Conservation (phyloP, 2,113 vertebrate species). For the Empidonax traillii region DNA sequence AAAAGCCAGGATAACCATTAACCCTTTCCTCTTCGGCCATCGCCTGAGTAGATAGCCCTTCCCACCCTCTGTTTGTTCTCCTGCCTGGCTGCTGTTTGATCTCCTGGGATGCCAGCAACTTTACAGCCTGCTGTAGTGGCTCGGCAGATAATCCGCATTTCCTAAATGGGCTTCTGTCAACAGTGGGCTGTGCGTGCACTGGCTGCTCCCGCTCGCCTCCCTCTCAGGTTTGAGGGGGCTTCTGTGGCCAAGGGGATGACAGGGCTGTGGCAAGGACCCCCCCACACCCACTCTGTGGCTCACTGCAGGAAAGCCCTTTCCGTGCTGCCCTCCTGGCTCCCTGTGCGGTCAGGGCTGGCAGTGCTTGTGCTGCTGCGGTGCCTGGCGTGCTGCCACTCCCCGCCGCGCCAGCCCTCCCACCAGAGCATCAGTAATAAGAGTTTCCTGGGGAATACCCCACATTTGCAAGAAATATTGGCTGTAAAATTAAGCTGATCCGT, state of each 20-base stretch:
- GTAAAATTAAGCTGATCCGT: not conserved
- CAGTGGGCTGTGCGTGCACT: fast-evolving
- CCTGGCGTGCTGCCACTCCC: not conserved
- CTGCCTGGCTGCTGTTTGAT: not conserved
- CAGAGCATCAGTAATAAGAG: not conserved
- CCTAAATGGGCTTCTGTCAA: slow-evolving; percentile 26
- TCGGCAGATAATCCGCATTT: not conserved
- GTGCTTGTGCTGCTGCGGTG: not conserved
- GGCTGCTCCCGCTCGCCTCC: not conserved
- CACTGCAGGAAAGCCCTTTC: not conserved
- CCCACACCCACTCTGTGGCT: fast-evolving
- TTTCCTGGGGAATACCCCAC: slow-evolving; percentile 37
- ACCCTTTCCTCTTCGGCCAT: not conserved
- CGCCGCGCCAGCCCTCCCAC: fast-evolving
- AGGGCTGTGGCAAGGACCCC: not conserved
- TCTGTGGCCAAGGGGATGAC: fast-evolving
- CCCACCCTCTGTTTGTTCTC: slow-evolving; percentile 13
- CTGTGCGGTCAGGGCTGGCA: fast-evolving
- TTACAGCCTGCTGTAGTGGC: not conserved
- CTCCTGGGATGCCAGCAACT: not conserved
- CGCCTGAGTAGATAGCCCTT: not conserved
- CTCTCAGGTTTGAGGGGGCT: not conserved
- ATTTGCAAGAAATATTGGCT: not conserved
- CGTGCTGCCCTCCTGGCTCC: fast-evolving
- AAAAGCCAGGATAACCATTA: slow-evolving; percentile 11